Evolutionary conservation across 2,888 invertebrate genomes (phyloP), one percentile per base, ranked within the genome.

Genomic region (Masnerella sp.): DNA sequence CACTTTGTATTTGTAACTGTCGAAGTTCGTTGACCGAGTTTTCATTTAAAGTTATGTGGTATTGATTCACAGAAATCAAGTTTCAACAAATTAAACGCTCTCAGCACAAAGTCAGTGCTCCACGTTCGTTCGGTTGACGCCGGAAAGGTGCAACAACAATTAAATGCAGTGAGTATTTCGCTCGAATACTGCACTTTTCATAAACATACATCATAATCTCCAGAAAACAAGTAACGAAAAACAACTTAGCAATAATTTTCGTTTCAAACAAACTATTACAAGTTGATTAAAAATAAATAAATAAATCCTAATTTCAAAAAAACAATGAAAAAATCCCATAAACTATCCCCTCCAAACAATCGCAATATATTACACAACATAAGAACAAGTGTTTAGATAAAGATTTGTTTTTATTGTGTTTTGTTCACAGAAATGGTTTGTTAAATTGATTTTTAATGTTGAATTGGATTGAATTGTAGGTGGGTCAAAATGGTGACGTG

Each of bases 1-100:
- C n/a, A n/a, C n/a, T n/a, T n/a, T n/a, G n/a, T 25, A 25, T 25
- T 25, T 40, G 8, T 40, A 28, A n/a, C n/a, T 36, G 5, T 30
- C 2, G 0, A 14, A 43, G 28, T 43, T 45, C 17, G 15, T 22
- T 49, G 32, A 4, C 20, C 11, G 42, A 42, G 38, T 56, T n/a
- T 30, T 43, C 9, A 69, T 47, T 69, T 38, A 61, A 70, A 17
- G 38, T 62, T 11, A 18, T 61, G 15, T 64, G 56, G 38, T 71
- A 71, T 71, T 64, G 58, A 64, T 71, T 64, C 71, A 38, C 89
- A 93, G 93, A 93, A 93, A 89, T 92, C 92, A 78, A 93, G 93
- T 87, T 93, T 93, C 86, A 93, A 90, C 84, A 93, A 93, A 88
- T 93, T 93, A 85, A 93, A 93, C 85, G 91, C 92, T 52, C 88